These are phyloP conservation scores for Arvicanthis niloticus DNA, from an alignment of 2,113 vertebrate genomes.

Conservation along the genomic window DNA sequence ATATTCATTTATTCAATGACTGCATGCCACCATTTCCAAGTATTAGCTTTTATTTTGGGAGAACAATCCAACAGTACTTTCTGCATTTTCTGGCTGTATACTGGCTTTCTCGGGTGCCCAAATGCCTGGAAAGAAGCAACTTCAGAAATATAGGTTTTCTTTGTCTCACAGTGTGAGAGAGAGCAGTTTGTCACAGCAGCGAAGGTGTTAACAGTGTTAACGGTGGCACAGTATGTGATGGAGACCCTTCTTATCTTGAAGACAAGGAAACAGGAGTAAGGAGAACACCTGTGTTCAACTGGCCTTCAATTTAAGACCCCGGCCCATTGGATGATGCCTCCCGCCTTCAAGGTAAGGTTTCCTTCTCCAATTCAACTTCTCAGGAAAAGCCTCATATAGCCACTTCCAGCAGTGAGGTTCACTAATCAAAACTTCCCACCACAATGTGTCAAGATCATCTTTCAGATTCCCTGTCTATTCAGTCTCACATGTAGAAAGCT, in stretches of 20 bases:
- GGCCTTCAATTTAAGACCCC: background rate
- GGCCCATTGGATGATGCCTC: background rate
- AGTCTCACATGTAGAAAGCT: background rate
- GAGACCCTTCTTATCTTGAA: background rate
- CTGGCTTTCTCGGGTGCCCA: background rate
- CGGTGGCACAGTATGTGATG: accelerated
- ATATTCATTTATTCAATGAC: background rate
- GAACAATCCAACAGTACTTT: background rate
- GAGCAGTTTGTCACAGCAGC: background rate
- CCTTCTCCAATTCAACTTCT: background rate
- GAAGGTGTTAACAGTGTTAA: too few relatives aligned
- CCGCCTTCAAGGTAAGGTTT: background rate
- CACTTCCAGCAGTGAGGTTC: background rate
- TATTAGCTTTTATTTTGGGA: conserved; percentile 7
- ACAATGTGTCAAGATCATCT: background rate
- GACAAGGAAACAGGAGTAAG: background rate
- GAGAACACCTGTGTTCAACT: background rate
- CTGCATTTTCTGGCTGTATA: background rate
- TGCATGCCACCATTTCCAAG: background rate
- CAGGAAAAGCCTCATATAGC: too few relatives aligned
- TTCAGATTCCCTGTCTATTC: background rate
- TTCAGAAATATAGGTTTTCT: background rate
- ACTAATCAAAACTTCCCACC: background rate
- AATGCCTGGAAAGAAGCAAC: background rate
- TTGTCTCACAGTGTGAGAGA: background rate